These are phyloP conservation scores for Odobenus rosmarus DNA, from an alignment of 2,113 vertebrate genomes.

Conservation along the genomic window DNA sequence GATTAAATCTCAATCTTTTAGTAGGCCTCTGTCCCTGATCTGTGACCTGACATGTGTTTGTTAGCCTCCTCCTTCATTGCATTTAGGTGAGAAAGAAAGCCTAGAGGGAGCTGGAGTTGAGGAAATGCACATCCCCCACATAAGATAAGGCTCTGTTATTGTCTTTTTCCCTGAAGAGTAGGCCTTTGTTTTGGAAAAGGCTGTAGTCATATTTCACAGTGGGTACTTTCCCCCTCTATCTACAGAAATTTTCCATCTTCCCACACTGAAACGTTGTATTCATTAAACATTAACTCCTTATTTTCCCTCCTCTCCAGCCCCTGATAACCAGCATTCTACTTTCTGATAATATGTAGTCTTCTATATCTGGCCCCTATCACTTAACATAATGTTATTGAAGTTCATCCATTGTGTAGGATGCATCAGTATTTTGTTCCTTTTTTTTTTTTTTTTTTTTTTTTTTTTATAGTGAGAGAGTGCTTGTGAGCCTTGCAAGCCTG, in stretches of 20 bases:
- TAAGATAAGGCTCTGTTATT: not conserved
- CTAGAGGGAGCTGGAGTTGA: not conserved
- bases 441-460: no score
- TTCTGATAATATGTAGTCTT: not conserved
- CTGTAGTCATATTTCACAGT: not conserved
- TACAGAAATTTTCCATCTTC: not conserved
- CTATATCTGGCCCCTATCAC: not conserved
- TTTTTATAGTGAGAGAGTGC: no score
- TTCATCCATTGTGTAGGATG: not conserved
- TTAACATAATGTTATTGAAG: not conserved
- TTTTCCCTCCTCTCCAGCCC: not conserved
- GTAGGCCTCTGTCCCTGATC: not conserved
- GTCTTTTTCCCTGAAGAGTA: not conserved
- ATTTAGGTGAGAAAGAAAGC: not conserved
- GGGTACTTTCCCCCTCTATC: not conserved
- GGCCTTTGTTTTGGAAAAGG: not conserved
- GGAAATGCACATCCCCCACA: not conserved
- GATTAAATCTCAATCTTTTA: not conserved
- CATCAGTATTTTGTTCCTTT: no score
- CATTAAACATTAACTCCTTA: not conserved
- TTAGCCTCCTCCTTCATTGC: not conserved
- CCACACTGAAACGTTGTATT: not conserved
- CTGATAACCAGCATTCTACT: not conserved
- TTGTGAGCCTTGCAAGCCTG: no score
- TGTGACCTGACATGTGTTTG: not conserved